A percentile compares a stretch with the other conserved stretches of the same genome.
Conservation (phyloP, 1,140 invertebrate species). For the Temnothorax curvispinosus region DNA sequence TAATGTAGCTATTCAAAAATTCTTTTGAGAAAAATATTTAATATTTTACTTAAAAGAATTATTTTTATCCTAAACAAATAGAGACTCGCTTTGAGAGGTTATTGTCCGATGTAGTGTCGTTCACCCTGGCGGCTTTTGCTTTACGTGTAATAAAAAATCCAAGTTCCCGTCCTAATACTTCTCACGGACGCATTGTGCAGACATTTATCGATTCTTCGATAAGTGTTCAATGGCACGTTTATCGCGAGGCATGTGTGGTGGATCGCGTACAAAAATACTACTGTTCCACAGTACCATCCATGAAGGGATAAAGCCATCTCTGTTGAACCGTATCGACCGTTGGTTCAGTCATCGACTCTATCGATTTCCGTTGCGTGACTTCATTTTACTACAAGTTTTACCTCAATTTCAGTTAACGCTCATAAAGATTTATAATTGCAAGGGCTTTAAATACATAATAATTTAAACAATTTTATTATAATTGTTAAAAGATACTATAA, state of each 20-base stretch:
- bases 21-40: background rate
- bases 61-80: background rate
- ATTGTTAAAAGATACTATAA: background rate
- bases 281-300: constrained; percentile 75
- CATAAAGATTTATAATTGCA: background rate
- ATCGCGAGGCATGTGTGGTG: constrained; percentile 75
- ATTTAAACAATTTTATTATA: background rate
- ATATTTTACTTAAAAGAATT: background rate
- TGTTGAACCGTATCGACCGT: constrained; percentile 63
- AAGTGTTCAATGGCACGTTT: constrained; percentile 64
- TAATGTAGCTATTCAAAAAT: background rate
- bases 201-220: constrained; percentile 72
- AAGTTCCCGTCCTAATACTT: constrained; percentile 64
- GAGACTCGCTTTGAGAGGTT: background rate
- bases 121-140: constrained; percentile 27
- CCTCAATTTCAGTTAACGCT: background rate
- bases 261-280: constrained; percentile 77
- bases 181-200: constrained; percentile 69
- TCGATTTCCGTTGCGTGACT: constrained; percentile 30
- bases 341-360: constrained; percentile 31
- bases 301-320: constrained; percentile 75
- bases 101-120: constrained; percentile 9
- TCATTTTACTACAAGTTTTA: constrained; percentile 29
- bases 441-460: background rate
- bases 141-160: constrained; percentile 21